Percentiles rank a stretch among this genome's conserved stretches.
These are phyloP conservation scores for Tetramorium parvispinum DNA, from an alignment of 1,140 invertebrate genomes.

Conservation along the genomic window DNA sequence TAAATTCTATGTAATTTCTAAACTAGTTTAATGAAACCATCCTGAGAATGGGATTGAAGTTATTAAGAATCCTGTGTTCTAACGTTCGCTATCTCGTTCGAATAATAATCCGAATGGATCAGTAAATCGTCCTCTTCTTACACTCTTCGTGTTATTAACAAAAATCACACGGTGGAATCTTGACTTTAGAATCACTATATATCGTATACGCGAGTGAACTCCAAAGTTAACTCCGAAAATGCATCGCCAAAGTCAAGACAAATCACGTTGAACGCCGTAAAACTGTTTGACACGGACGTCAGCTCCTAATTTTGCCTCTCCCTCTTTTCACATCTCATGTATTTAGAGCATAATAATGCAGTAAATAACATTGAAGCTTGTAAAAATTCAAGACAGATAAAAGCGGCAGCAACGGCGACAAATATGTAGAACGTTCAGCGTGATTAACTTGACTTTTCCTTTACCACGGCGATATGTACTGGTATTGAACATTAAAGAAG, in stretches of 20 bases:
- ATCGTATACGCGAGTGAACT: background rate
- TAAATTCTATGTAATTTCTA: constrained; percentile 39
- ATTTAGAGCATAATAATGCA: constrained; percentile 33
- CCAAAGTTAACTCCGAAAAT: constrained; percentile 9
- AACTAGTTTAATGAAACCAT: constrained; percentile 39
- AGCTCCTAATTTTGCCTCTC: constrained; percentile 21
- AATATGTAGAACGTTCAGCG: constrained; percentile 2
- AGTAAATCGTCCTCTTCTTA: background rate
- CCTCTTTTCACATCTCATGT: background rate
- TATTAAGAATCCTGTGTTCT: constrained; percentile 35
- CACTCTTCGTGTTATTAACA: background rate
- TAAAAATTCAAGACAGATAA: background rate
- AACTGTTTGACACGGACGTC: constrained; percentile 6
- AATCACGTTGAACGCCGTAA: constrained; percentile 3
- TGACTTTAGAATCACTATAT: constrained; percentile 13
- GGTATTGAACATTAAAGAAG: background rate
- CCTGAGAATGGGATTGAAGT: constrained; percentile 41
- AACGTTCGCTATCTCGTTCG: background rate
- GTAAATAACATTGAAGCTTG: constrained; percentile 15
- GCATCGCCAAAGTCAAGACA: background rate
- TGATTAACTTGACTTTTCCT: constrained; percentile 2
- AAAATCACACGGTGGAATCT: constrained; percentile 8
- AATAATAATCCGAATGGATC: constrained; percentile 25
- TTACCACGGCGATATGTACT: background rate
- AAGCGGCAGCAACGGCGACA: background rate